Base-by-base conservation (phyloP, 2,888 invertebrate genomes). In the Spatulosminthurus flaviceps region DNA sequence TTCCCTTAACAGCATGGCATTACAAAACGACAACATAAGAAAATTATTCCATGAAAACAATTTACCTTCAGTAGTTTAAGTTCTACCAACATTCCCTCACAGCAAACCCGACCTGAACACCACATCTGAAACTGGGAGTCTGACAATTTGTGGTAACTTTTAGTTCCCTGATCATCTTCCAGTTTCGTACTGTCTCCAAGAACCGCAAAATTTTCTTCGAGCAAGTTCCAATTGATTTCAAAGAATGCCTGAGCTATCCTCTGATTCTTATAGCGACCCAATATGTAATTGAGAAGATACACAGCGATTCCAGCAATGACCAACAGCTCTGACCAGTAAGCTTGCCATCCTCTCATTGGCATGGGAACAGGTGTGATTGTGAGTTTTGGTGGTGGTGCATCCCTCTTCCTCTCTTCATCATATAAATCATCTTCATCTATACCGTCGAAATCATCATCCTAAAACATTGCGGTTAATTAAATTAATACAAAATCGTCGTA, bases 41-140 rank as follows among this genome's bases (percentile, higher is more conserved):
- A n/a, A n/a, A n/a, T n/a, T n/a, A 70, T 34, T 42, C 9, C 51
- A 51, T 11, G 19, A 9, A 51, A 51, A 9, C 41, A 70, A 81
- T 71, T 71, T 88, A 92, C 92, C 89, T 97, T 98, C 75, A 98
- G 92, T 83, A 98, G 91, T 87, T 95, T 95, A 75, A 99, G 89
- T 86, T 98, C 97, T 0, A 98, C 94, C 77, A 98, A 89, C 96
- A 98, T 96, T 43, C 98, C 98, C 87, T 98, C 97, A 86, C 97
- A 96, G 87, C 96, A 97, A 19, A 93, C 92, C 51, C 98, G 90
- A 0, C 98, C 98, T 84, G 84, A 84, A 76, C 85, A 85, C 85
- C 85, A 85, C 81, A 85, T 83, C 66, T 85, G 84, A 77, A 83
- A 85, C 28, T 83, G 82, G 21, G 84, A 83, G 66, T 85, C 85